Percentiles rank a stretch among this genome's conserved stretches.
Conservation (phyloP, 2,113 vertebrate species). For the Pelmatolapia mariae region DNA sequence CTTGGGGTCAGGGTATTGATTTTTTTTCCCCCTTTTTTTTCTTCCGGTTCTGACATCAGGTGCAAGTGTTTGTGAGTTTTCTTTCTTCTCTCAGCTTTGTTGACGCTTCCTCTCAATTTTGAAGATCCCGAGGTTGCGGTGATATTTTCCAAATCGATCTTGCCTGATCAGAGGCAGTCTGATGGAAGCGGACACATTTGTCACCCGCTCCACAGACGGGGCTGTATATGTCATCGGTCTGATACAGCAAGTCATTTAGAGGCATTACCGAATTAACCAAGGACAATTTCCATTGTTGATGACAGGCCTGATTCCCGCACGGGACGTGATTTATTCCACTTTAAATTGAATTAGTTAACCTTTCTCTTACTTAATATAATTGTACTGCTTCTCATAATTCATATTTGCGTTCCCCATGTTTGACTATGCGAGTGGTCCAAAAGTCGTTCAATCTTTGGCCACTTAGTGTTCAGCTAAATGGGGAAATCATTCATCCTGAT, state of each 20-base stretch:
- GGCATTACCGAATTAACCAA: conserved; percentile 44
- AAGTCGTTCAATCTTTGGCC: conserved; percentile 54
- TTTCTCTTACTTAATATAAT: conserved; percentile 64
- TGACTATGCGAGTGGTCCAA: conserved; percentile 31
- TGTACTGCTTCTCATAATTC: conserved; percentile 48
- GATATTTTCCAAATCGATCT: conserved; percentile 58
- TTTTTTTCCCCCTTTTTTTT: background rate
- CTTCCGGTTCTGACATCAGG: conserved; percentile 22
- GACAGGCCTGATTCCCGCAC: conserved; percentile 1
- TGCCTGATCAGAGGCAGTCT: conserved; percentile 56
- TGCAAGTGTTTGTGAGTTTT: conserved; percentile 36
- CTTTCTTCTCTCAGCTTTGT: conserved; percentile 42
- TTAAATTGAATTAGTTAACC: conserved; percentile 58
- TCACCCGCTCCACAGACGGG: conserved; percentile 2
- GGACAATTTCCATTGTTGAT: conserved; percentile 23
- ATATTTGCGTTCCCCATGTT: conserved; percentile 45
- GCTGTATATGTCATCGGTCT: background rate
- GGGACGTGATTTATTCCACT: conserved; percentile 47
- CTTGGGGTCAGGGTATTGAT: conserved; percentile 60
- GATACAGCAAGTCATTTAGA: conserved; percentile 11
- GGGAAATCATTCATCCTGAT: conserved; percentile 47
- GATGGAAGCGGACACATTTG: conserved; percentile 37
- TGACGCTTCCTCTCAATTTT: conserved; percentile 50
- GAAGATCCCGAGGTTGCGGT: conserved; percentile 21
- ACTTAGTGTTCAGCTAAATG: conserved; percentile 50